Percentiles rank a stretch among this genome's conserved stretches.
Conservation (phyloP, 2,888 invertebrate genomes). For the Sthenelais limicola region DNA sequence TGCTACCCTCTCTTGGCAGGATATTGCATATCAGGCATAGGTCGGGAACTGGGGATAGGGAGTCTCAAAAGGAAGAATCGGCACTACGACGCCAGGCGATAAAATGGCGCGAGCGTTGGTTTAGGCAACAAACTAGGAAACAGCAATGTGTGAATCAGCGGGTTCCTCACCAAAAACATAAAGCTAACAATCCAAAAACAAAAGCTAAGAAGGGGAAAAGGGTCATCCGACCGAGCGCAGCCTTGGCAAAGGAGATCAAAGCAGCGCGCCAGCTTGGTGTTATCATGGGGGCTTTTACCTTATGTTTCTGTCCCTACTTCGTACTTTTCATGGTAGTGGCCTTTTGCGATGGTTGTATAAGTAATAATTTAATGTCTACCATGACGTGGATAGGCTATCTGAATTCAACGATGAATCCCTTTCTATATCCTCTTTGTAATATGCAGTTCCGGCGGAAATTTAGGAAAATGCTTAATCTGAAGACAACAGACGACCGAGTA, state of each 20-base stretch:
- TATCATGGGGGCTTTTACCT: slow-evolving; percentile 76
- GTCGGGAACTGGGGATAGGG: neutral
- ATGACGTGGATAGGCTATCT: slow-evolving; percentile 75
- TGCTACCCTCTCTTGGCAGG: slow-evolving; percentile 22
- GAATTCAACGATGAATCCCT: slow-evolving; percentile 75
- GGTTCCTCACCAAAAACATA: slow-evolving; percentile 12
- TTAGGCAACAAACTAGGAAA: slow-evolving; percentile 10
- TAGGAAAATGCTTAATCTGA: slow-evolving; percentile 59
- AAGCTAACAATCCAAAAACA: slow-evolving; percentile 26
- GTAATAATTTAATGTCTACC: slow-evolving; percentile 71
- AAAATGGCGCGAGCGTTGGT: slow-evolving; percentile 64
- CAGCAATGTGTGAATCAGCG: slow-evolving; percentile 6
- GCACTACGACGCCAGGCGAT: slow-evolving; percentile 46
- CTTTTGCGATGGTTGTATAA: slow-evolving; percentile 74
- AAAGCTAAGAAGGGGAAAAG: slow-evolving; percentile 33
- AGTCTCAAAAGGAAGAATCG: slow-evolving; percentile 26
- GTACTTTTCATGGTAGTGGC: slow-evolving; percentile 76
- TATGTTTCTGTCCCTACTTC: slow-evolving; percentile 78
- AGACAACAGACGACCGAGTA: neutral
- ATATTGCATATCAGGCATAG: slow-evolving; percentile 35
- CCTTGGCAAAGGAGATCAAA: slow-evolving; percentile 71
- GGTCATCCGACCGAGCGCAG: slow-evolving; percentile 49
- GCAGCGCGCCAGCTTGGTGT: slow-evolving; percentile 77
- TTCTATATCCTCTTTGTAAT: slow-evolving; percentile 75
- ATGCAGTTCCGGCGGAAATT: slow-evolving; percentile 73